These are phyloP conservation scores for Taenaris catops DNA, from an alignment of 2,888 invertebrate species.

Conservation along the genomic window DNA sequence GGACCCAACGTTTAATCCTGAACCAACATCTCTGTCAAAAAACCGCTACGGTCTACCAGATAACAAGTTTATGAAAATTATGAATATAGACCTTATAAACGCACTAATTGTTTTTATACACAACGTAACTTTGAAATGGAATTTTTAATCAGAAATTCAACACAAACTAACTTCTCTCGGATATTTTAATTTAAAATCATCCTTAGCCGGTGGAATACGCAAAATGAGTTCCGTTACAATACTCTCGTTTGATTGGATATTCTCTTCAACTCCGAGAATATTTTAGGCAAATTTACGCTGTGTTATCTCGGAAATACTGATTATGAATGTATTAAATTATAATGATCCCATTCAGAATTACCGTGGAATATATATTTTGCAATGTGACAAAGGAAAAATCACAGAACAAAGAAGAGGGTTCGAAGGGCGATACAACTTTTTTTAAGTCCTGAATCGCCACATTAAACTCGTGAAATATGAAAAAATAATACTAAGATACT, in stretches of 20 bases:
- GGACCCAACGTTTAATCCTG: too few relatives aligned
- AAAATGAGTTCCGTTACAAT: slow-evolving; percentile 12
- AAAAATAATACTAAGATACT: too few relatives aligned
- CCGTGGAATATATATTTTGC: not conserved
- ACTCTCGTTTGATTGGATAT: slow-evolving; percentile 11
- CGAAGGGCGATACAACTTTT: too few relatives aligned
- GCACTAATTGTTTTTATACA: too few relatives aligned
- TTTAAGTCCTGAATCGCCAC: too few relatives aligned
- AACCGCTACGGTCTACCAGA: too few relatives aligned
- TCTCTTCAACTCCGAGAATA: slow-evolving; percentile 10
- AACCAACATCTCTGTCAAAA: too few relatives aligned
- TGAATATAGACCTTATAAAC: too few relatives aligned
- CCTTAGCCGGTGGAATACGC: slow-evolving; percentile 4
- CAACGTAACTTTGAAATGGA: slow-evolving; percentile 5
- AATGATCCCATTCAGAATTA: slow-evolving; percentile 7
- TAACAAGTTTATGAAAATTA: too few relatives aligned
- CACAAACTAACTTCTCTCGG: slow-evolving; percentile 4
- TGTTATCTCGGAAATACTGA: slow-evolving; percentile 6
- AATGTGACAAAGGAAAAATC: too few relatives aligned
- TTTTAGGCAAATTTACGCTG: slow-evolving; percentile 12
- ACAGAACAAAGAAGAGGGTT: too few relatives aligned
- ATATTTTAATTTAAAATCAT: slow-evolving; percentile 13
- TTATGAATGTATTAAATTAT: slow-evolving; percentile 10
- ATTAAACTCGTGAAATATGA: too few relatives aligned
- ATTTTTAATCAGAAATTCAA: slow-evolving; percentile 6